Evolutionary conservation across 2,113 vertebrate species (phyloP).

Genomic region (Hoplias malabaricus): DNA sequence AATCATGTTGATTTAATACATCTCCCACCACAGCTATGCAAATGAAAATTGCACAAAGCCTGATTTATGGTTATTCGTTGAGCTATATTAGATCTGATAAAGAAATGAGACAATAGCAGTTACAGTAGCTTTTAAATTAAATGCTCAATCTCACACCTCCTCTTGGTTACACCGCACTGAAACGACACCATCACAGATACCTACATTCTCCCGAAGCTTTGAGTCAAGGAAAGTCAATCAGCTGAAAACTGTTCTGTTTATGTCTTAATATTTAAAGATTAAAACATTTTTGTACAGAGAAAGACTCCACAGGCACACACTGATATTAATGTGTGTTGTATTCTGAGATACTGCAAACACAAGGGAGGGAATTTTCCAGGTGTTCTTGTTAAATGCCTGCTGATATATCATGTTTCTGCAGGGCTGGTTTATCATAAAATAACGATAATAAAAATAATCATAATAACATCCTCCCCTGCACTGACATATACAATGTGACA

Average conservation of each 20-base stretch:
- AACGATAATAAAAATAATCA: not conserved
- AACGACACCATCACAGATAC: not conserved
- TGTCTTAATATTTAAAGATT: no score
- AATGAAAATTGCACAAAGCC: slow-evolving; percentile 20
- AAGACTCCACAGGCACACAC: no score
- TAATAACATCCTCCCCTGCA: not conserved
- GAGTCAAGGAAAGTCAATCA: no score
- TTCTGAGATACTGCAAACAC: no score
- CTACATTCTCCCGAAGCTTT: no score
- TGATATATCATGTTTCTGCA: slow-evolving; percentile 9
- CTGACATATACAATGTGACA: not conserved
- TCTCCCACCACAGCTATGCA: not conserved
- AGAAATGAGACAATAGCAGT: not conserved
- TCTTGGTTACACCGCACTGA: not conserved
- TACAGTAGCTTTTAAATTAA: not conserved
- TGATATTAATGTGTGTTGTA: no score
- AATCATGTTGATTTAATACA: slow-evolving; percentile 46
- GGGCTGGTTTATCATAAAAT: not conserved
- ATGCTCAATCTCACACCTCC: slow-evolving; percentile 7
- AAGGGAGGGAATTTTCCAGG: not conserved
- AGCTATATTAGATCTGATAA: slow-evolving; percentile 1
- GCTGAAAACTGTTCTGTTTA: no score
- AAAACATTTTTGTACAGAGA: no score
- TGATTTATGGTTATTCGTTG: slow-evolving; percentile 40
- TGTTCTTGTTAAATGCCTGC: not conserved